phyloP scores from a whole-genome alignment of 1,140 invertebrate genomes.

The Tetragonula clypearis region DNA sequence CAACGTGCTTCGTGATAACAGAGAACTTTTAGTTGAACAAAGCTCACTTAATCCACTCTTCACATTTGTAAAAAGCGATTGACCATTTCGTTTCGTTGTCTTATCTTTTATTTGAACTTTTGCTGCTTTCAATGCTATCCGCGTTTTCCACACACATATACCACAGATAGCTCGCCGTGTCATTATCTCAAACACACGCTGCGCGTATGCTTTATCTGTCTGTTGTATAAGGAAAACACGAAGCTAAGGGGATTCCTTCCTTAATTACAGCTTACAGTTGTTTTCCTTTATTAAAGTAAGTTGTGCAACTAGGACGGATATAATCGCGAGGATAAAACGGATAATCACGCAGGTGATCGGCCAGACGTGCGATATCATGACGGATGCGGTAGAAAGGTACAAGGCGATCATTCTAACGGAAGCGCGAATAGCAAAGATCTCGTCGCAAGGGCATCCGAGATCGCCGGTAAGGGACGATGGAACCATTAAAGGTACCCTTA shows the following conservation, averaged over 20 bases:
- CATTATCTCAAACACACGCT: neutral
- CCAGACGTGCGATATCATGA: slow-evolving; percentile 83
- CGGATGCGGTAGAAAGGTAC: slow-evolving; percentile 83
- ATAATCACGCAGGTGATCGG: slow-evolving; percentile 68
- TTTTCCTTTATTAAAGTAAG: neutral
- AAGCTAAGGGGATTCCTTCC: neutral
- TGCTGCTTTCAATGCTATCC: neutral
- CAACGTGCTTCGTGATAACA: too few species aligned
- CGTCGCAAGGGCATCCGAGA: slow-evolving; percentile 51
- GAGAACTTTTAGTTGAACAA: too few species aligned
- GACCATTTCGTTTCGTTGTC: too few species aligned
- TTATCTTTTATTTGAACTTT: neutral
- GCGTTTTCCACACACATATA: neutral
- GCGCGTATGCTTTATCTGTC: neutral
- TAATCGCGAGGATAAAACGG: too few species aligned
- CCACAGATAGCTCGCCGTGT: neutral
- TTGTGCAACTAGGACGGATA: neutral
- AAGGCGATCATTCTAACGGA: slow-evolving; percentile 77
- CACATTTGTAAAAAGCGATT: neutral
- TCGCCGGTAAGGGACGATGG: slow-evolving; percentile 57
- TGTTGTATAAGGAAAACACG: neutral
- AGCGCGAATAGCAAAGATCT: slow-evolving; percentile 69
- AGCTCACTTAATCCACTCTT: too few species aligned
- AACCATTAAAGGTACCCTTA: slow-evolving; percentile 76
- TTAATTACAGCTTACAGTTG: neutral